These are phyloP conservation scores for Emys orbicularis DNA, from an alignment of 2,797 vertebrate genomes.

Conservation along the genomic window DNA sequence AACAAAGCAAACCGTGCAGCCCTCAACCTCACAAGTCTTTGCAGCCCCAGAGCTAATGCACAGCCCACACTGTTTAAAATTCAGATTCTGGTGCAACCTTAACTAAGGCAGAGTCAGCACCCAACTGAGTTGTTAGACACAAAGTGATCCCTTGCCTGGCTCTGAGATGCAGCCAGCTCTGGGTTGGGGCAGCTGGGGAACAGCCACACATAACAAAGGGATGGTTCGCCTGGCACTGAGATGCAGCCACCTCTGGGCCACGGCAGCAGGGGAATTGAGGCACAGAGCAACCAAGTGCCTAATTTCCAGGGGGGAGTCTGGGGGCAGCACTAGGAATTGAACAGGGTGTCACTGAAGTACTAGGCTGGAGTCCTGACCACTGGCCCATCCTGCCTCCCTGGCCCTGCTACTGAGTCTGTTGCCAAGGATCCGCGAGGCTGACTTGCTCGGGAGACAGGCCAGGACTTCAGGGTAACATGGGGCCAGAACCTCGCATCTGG, in stretches of 20 bases:
- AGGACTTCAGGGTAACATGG: not conserved
- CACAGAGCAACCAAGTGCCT: not conserved
- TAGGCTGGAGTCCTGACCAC: not conserved
- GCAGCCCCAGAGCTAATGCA: not conserved
- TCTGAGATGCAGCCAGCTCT: not conserved
- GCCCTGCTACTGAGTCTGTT: not conserved
- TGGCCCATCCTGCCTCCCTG: not conserved
- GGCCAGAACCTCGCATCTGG: not conserved
- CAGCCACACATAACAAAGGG: not conserved
- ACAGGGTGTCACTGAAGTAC: not conserved
- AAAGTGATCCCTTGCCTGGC: not conserved
- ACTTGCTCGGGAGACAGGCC: not conserved
- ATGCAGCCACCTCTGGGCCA: not conserved
- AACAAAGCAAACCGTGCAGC: not conserved
- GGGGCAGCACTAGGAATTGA: not conserved
- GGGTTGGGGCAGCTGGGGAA: not conserved
- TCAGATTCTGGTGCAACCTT: not conserved
- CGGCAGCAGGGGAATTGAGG: not conserved
- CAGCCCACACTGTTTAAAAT: not conserved
- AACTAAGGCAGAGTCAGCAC: not conserved
- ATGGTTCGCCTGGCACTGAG: accelerated
- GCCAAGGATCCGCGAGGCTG: not conserved
- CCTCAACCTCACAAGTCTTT: not conserved
- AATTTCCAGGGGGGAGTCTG: not conserved
- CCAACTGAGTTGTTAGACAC: not conserved